Base-by-base conservation (phyloP, 2,113 vertebrate species). In the Phyllostomus hastatus region DNA sequence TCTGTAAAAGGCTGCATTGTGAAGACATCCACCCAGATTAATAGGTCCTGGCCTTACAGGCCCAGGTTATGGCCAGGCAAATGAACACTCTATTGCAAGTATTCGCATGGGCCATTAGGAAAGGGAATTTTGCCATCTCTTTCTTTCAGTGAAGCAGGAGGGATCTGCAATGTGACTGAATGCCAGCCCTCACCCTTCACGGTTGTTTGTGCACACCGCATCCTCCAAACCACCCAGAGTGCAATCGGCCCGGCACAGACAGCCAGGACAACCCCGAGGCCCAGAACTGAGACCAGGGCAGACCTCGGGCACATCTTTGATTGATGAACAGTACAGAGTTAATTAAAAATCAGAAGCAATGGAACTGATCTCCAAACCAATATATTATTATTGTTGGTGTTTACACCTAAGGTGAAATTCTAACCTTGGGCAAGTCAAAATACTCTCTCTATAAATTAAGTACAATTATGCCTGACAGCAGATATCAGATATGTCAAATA, bases 381-480 rank as follows among this genome's bases (percentile, higher is more conserved):
- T 22, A 76, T 35, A 35, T 73, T 50, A 14, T 52, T 59, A 11
- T 41, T 48, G 22, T 7, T 67, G 15, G 43, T 90, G 17, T 76
- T 92, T 81, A 93, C 10, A 28, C 48, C 46, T 31, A 2, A 59
- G 52, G 59, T 96, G 41, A 89, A 95, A 76, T 70, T 64, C 80
- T 80, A 89, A 90, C 41, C 66, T 19, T 64, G 80, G 46, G 59
- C 35, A 88, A 43, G 46, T 73, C 46, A 91, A 91, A 86, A 83
- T 75, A 24, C 54, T 78, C 43, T 88, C 79, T 95, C 67, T 52
- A n/a, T 73, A 92, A 94, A 90, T 90, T 67, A 96, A 96, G 52
- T 9, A 33, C 38, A 87, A 93, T 67, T 84, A 85, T 16, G 1
- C 52, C 88, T 43, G 38, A 50, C 28, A 76, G 64, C 57, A 90